phyloP scores from a whole-genome alignment of 2,797 vertebrate species.

The Corythornis leucogaster region DNA sequence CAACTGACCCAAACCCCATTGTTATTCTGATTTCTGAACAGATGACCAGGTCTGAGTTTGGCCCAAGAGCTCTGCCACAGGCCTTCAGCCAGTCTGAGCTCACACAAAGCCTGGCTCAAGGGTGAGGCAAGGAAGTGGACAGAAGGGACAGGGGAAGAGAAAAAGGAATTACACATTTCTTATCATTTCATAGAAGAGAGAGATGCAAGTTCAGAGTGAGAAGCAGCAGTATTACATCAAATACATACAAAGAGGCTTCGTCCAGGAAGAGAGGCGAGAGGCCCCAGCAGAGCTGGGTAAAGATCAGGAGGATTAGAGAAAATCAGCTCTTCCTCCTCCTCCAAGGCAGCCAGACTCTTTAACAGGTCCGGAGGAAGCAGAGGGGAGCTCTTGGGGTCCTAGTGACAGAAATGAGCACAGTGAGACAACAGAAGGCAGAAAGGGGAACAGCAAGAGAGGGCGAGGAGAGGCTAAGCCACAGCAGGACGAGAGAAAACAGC shows the following conservation, averaged over 20 bases:
- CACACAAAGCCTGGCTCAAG: background rate
- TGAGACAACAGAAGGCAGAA: slow-evolving; percentile 73
- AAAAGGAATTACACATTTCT: slow-evolving; percentile 26
- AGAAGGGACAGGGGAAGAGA: background rate
- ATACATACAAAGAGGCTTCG: slow-evolving; percentile 99
- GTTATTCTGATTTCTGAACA: background rate
- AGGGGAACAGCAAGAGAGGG: slow-evolving; percentile 23
- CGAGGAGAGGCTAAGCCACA: background rate
- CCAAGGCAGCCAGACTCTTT: slow-evolving; percentile 98
- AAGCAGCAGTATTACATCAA: slow-evolving; percentile 77
- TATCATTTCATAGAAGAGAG: slow-evolving; percentile 62
- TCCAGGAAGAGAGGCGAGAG: slow-evolving; percentile 96
- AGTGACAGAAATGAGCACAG: slow-evolving; percentile 85
- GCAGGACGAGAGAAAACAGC: background rate
- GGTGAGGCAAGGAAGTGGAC: background rate
- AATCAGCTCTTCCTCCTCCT: slow-evolving; percentile 98
- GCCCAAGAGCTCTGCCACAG: background rate
- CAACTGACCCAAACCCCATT: background rate
- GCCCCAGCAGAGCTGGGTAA: slow-evolving; percentile 96
- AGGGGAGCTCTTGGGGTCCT: slow-evolving; percentile 98
- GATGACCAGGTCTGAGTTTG: background rate
- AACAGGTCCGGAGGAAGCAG: slow-evolving; percentile 99
- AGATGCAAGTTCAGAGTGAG: slow-evolving; percentile 69
- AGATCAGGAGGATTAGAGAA: slow-evolving; percentile 99
- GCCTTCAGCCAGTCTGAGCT: background rate